Conservation (phyloP, 2,113 vertebrate genomes). For the Ophthalmolycus amberensis region DNA sequence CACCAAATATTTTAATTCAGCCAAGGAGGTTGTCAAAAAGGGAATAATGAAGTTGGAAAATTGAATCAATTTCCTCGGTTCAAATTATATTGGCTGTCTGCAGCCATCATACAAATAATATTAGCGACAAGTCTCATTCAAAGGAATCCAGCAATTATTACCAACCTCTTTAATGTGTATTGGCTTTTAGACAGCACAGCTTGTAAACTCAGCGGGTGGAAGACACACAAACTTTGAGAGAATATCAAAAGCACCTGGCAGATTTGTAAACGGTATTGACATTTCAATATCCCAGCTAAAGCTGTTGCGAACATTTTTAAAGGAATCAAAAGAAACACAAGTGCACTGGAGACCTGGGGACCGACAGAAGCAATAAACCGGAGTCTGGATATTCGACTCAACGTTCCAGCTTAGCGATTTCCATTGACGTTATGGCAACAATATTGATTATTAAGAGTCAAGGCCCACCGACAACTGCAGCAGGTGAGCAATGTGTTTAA, state of each 20-base stretch:
- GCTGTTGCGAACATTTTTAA: slow-evolving; percentile 16
- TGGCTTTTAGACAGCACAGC: slow-evolving; percentile 12
- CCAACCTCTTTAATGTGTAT: slow-evolving; percentile 18
- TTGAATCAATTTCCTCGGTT: slow-evolving; percentile 12
- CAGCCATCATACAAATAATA: slow-evolving; percentile 14
- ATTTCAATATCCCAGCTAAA: slow-evolving; percentile 35
- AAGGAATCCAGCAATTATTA: slow-evolving; percentile 29
- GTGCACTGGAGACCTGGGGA: slow-evolving; percentile 14
- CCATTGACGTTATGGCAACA: slow-evolving; percentile 31
- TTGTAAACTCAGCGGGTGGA: not conserved
- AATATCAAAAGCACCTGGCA: not conserved
- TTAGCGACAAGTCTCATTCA: slow-evolving; percentile 21
- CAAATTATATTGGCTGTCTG: slow-evolving; percentile 13
- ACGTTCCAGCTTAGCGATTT: slow-evolving; percentile 51
- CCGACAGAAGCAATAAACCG: slow-evolving; percentile 42
- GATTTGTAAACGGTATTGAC: slow-evolving; percentile 46
- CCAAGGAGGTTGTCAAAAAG: not conserved
- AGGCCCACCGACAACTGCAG: slow-evolving; percentile 59
- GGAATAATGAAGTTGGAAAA: slow-evolving; percentile 11
- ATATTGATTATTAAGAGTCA: slow-evolving; percentile 69
- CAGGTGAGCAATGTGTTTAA: slow-evolving; percentile 81
- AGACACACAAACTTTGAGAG: slow-evolving; percentile 8
- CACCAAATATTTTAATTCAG: slow-evolving; percentile 12
- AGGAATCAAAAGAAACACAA: slow-evolving; percentile 42
- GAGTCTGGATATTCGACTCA: slow-evolving; percentile 38